Percentiles rank a stretch among this genome's conserved stretches.
These are phyloP conservation scores for Butorides virescens DNA, from an alignment of 2,113 vertebrate species.

Conservation along the genomic window DNA sequence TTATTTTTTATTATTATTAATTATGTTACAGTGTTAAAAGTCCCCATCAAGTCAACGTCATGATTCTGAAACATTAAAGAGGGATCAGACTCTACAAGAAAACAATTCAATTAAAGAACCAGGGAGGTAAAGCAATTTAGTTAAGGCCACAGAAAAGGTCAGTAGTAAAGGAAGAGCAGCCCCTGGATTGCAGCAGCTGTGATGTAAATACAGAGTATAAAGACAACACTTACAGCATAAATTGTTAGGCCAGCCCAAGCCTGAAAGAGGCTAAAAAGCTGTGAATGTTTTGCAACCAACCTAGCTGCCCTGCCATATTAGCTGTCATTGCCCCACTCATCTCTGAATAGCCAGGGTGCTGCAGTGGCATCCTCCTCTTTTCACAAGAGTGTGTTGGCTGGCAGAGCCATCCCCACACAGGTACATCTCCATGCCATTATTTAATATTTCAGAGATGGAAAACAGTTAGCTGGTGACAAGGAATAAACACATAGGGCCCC, in stretches of 20 bases:
- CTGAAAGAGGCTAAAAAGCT: neutral
- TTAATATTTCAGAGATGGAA: neutral
- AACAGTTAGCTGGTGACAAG: neutral
- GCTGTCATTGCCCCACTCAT: fast-evolving
- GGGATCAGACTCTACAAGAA: neutral
- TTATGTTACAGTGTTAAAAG: neutral
- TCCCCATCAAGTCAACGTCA: neutral
- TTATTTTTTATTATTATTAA: neutral
- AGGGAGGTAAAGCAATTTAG: neutral
- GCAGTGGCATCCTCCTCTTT: neutral
- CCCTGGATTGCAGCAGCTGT: neutral
- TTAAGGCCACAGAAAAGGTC: neutral
- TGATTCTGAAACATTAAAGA: neutral
- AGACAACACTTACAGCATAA: neutral
- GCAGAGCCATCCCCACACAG: neutral
- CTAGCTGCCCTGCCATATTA: neutral
- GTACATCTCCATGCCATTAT: neutral
- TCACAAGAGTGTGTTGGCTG: neutral
- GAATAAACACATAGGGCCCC: neutral
- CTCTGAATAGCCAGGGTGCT: neutral
- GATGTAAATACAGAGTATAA: neutral
- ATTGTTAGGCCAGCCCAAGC: neutral
- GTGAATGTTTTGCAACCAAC: neutral
- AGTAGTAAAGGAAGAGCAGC: neutral
- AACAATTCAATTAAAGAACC: neutral